Evolutionary conservation across 2,888 invertebrate species (phyloP).

Genomic region (Spisula solida): DNA sequence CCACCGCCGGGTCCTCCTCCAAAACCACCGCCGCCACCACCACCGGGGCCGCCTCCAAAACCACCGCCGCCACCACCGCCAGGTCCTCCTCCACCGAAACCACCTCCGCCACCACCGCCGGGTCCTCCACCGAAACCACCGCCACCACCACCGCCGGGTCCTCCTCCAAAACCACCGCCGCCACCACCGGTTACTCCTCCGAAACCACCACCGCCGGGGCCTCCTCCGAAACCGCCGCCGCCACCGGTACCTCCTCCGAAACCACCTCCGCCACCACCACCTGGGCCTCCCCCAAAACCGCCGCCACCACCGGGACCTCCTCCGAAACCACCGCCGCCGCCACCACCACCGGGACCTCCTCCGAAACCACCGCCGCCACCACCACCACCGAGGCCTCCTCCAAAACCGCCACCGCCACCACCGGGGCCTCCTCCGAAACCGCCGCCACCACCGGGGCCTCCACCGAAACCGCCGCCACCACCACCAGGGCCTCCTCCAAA

Average conservation of each 20-base stretch:
- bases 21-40: neutral
- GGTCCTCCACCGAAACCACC: constrained; percentile 29
- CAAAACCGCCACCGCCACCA: constrained; percentile 27
- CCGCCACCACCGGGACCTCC: neutral
- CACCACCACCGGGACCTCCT: neutral
- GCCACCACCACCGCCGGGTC: constrained; percentile 27
- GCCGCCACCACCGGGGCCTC: constrained; percentile 11
- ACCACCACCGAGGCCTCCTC: constrained; percentile 25
- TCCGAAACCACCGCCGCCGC: neutral
- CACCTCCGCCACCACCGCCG: constrained; percentile 4
- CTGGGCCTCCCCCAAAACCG: constrained; percentile 28
- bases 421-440: constrained; percentile 38
- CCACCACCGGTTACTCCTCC: constrained; percentile 25
- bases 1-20: constrained; percentile 32
- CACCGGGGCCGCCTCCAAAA: constrained; percentile 33
- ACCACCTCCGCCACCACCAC: constrained; percentile 29
- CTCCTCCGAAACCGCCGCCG: constrained; percentile 22
- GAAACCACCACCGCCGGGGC: constrained; percentile 31
- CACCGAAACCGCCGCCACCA: constrained; percentile 23
- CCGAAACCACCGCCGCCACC: constrained; percentile 34
- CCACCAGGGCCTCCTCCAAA: too few relatives aligned
- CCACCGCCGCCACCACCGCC: constrained; percentile 37
- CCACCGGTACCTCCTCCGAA: constrained; percentile 22
- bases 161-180: constrained; percentile 23
- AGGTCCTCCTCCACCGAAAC: constrained; percentile 11